Conservation (phyloP, 2,888 invertebrate species). For the Megastigmus dorsalis region DNA sequence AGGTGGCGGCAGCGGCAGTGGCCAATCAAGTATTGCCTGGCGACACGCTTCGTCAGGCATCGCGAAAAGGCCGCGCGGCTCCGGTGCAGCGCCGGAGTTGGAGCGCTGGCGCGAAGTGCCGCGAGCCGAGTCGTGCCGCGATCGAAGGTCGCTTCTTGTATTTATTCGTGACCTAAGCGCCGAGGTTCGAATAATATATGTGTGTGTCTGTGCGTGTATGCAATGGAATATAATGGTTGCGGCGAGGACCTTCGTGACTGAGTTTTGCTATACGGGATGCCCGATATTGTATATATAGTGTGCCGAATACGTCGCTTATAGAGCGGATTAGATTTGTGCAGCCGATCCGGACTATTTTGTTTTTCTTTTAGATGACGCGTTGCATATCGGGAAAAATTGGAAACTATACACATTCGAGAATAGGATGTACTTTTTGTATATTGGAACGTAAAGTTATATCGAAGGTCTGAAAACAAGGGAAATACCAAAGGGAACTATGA, state of each 20-base stretch:
- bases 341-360: too few species aligned
- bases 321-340: too few species aligned
- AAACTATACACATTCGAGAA: too few species aligned
- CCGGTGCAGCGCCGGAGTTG: neutral
- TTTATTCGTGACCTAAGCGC: slow-evolving; percentile 45
- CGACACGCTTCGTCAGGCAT: slow-evolving; percentile 45
- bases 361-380: too few species aligned
- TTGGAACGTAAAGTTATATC: too few species aligned
- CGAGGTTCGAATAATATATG: neutral
- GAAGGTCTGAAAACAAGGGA: too few species aligned
- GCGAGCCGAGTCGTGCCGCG: slow-evolving; percentile 7
- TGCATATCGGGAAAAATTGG: too few species aligned
- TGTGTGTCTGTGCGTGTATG: neutral
- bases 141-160: slow-evolving; percentile 43
- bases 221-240: neutral
- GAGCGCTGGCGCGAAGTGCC: slow-evolving; percentile 1
- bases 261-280: neutral
- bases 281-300: too few species aligned
- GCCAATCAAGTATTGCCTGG: slow-evolving; percentile 26
- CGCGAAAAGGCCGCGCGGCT: slow-evolving; percentile 25
- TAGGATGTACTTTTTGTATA: too few species aligned
- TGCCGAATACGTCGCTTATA: too few species aligned
- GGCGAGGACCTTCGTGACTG: neutral
- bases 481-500: too few species aligned
- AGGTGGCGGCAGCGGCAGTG: neutral